Evolutionary conservation across 1,140 invertebrate species (phyloP), one percentile per base, ranked within the genome.

Genomic region (Penaeus indicus): DNA sequence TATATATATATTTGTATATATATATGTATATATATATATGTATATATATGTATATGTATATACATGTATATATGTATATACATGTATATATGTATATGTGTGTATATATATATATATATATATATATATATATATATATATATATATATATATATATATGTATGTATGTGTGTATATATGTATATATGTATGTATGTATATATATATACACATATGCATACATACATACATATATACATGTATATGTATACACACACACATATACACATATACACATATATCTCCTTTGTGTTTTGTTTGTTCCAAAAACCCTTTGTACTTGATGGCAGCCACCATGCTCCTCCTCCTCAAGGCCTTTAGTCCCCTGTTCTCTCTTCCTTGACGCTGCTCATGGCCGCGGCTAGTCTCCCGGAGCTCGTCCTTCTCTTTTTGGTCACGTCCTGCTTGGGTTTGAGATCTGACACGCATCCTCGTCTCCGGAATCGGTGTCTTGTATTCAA

Each of bases 111-210:
- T 64, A 64, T 64, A 64, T 64, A 64, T 64, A 64, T 64, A 64
- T 64, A 64, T 64, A 64, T 64, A 69, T 69, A 69, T 69, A 69
- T 69, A 69, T 67, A 69, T 69, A 69, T 69, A 69, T 69, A 69
- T 69, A 69, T 69, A 69, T 69, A 69, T 69, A 69, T 69, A 69
- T 69, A 69, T 18, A 69, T 21, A 69, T 18, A 67, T 67, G 27
- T 18, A 67, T 67, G 27, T 18, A 67, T 67, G 5, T 67, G 27
- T 18, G n/a, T n/a, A n/a, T 72, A 22, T n/a, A 72, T 72, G 22
- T 72, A 72, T 72, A n/a, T 8, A n/a, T n/a, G 25, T 25, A 72
- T 72, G 18, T 25, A 72, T 25, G 38, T 25, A 72, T 72, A 72
- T 25, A 72, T 72, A 72, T 25, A 72, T 2, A 72, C 38, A 25